Percentiles rank a stretch among this genome's conserved stretches.
phyloP scores from a whole-genome alignment of 2,797 vertebrate species.

The Serranus cabrilla region DNA sequence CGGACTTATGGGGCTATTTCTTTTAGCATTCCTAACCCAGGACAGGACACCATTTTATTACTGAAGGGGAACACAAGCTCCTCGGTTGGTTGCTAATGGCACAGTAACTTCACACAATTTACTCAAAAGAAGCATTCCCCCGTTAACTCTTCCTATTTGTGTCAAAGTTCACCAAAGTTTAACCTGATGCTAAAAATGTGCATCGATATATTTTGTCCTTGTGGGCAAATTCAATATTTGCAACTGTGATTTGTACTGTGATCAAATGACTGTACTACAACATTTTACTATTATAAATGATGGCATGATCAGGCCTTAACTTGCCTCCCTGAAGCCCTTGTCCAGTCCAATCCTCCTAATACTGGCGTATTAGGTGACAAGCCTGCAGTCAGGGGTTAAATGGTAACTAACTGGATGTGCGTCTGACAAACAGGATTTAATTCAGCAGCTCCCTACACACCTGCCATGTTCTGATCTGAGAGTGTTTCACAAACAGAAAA shows the following conservation, averaged over 20 bases:
- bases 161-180: constrained; percentile 5
- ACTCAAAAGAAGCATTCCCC: background rate
- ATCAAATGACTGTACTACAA: no score
- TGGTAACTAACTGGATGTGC: constrained; percentile 37
- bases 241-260: fast-evolving
- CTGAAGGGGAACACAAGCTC: background rate
- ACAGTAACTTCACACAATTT: background rate
- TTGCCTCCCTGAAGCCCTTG: background rate
- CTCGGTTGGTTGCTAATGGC: background rate
- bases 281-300: background rate
- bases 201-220: background rate
- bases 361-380: constrained; percentile 49
- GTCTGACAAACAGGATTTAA: constrained; percentile 57
- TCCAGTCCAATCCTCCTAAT: constrained; percentile 2
- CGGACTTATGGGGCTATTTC: no score
- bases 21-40: no score
- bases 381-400: constrained; percentile 53
- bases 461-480: constrained; percentile 31
- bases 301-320: background rate
- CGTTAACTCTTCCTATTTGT: background rate
- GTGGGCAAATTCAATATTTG: background rate
- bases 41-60: no score
- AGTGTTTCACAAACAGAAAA: constrained; percentile 6
- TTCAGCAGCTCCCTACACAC: constrained; percentile 28
- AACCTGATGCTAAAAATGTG: background rate